Conservation (phyloP, 2,113 vertebrate species). For the Phaetusa simplex region DNA sequence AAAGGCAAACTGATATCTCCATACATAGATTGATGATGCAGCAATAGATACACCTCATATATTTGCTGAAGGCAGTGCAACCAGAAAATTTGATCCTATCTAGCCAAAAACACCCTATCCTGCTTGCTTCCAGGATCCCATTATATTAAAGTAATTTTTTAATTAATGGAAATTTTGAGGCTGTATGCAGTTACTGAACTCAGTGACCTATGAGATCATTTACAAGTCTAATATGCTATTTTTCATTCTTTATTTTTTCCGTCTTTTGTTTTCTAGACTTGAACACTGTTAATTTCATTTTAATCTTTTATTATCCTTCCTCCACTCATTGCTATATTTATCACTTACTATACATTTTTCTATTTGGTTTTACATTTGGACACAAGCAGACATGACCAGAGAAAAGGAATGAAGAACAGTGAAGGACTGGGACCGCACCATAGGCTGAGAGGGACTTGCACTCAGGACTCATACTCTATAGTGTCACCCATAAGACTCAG, state of each 20-base stretch:
- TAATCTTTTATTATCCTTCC: background rate
- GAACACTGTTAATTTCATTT: background rate
- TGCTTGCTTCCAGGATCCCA: background rate
- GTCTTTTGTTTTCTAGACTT: background rate
- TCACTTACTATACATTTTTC: fast-evolving
- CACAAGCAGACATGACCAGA: background rate
- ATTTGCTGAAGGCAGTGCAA: background rate
- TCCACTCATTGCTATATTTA: background rate
- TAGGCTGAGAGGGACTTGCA: background rate
- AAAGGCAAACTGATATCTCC: background rate
- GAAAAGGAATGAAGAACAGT: background rate
- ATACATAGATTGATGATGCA: background rate
- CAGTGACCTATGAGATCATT: background rate
- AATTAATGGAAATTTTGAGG: background rate
- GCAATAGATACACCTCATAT: background rate
- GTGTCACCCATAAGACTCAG: background rate
- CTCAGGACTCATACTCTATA: background rate
- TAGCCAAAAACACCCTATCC: background rate
- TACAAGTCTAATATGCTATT: background rate
- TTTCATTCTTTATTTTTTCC: background rate
- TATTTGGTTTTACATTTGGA: background rate
- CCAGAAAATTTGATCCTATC: background rate
- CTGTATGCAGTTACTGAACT: background rate
- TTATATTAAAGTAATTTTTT: background rate
- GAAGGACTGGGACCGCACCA: background rate